Conservation (phyloP, 2,797 vertebrate species). For the Catamblyrhynchus diadema region DNA sequence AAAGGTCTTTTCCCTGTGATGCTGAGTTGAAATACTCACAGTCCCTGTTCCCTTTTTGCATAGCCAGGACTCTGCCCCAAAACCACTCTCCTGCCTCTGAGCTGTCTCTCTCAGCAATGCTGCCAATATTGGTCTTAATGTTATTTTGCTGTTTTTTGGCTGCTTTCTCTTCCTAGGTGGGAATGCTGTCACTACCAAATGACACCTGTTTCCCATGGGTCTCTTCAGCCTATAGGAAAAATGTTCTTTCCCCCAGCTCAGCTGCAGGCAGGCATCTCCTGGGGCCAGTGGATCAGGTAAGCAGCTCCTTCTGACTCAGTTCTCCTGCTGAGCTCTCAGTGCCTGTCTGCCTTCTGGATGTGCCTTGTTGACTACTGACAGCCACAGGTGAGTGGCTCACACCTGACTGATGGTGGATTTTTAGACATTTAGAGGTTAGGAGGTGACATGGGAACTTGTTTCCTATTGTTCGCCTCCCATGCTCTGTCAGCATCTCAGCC, state of each 20-base stretch:
- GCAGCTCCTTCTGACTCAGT: not conserved
- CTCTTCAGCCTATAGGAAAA: not conserved
- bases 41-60: not conserved
- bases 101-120: not conserved
- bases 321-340: not conserved
- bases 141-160: not conserved
- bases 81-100: not conserved
- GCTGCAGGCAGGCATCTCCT: not conserved
- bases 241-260: not conserved
- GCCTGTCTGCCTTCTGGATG: not conserved
- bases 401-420: not conserved
- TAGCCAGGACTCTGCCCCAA: not conserved
- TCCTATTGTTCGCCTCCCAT: not conserved
- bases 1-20: not conserved
- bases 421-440: not conserved
- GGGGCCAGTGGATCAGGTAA: not conserved
- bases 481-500: not conserved
- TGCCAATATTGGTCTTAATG: not conserved
- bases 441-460: not conserved
- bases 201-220: not conserved
- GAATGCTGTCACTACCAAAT: not conserved
- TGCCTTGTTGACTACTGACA: not conserved
- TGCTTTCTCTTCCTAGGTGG: not conserved
- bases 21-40: not conserved
- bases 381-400: not conserved